Base-by-base conservation (phyloP, 2,888 invertebrate species). In the Apeira syringaria region DNA sequence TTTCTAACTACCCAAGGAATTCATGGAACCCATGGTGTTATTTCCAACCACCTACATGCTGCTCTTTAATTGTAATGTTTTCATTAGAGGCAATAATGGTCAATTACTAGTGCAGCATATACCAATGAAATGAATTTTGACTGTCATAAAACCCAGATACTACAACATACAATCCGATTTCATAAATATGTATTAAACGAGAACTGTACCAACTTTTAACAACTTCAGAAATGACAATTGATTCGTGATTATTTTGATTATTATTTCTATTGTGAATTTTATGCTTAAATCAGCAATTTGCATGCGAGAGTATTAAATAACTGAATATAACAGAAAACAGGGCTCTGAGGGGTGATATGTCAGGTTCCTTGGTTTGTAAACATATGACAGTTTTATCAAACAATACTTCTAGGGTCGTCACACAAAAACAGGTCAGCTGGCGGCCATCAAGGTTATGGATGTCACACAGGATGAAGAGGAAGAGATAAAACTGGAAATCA, bases 361-460 rank as follows among this genome's bases (percentile, higher is more conserved):
- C n/a, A n/a, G n/a, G n/a, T n/a, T n/a, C n/a, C n/a, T n/a, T 17
- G 5, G 17, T 17, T 17, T 17, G 6, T 6, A 1, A 17, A 17
- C 17, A 17, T 17, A 17, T 3, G 2, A 17, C 6, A 17, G 1
- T 2, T 7, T 20, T 2, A 5, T 7, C 7, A 20, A 27, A 10
- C 1, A 25, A 26, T 32, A 13, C 8, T 55, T 74, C 44, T 84
- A 99, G 98, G 99, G 99, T 57, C 96, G 99, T 47, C 99, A 99
- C 90, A 99, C 99, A 60, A 99, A 99, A 92, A 99, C 99, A 62
- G 99, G 99, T 59, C 99, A 99, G 90, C 92, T 99, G 91, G 99
- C 99, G 60, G 99, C 99, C 84, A 99, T 99, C 90, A 99, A 99
- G 93, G 99, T 99, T 79, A 99, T 99, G 99, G 99, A 99, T 89